These are phyloP conservation scores for Tragopan temminckii DNA, from an alignment of 2,797 vertebrate species.

Conservation along the genomic window DNA sequence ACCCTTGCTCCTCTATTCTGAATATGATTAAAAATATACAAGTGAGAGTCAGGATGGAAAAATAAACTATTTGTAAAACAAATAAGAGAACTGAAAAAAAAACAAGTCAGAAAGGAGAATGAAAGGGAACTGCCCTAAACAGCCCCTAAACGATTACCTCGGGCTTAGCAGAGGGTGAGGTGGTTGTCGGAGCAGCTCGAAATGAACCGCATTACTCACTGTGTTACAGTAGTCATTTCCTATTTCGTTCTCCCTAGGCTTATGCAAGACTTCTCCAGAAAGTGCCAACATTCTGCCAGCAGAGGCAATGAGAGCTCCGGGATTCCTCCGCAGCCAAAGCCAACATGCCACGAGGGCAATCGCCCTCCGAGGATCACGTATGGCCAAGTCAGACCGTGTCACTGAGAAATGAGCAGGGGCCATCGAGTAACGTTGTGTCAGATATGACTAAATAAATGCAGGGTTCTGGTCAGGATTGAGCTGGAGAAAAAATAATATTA, in stretches of 20 bases:
- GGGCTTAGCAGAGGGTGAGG: neutral
- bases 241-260: neutral
- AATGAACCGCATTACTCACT: neutral
- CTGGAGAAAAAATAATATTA: neutral
- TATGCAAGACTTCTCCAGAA: neutral
- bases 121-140: neutral
- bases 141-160: neutral
- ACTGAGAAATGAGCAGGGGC: neutral
- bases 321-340: neutral
- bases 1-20: neutral
- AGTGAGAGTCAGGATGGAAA: neutral
- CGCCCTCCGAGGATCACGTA: neutral
- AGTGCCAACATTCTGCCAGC: constrained; percentile 32
- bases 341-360: neutral
- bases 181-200: neutral
- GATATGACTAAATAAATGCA: neutral
- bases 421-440: neutral
- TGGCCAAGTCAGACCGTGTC: neutral
- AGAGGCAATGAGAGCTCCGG: neutral
- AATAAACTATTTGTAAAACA: constrained; percentile 2
- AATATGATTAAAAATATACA: constrained; percentile 38
- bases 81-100: neutral
- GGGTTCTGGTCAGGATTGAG: neutral
- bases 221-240: neutral
- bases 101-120: neutral